These are phyloP conservation scores for Cryptosula pallasiana DNA, from an alignment of 2,888 invertebrate genomes.

Conservation along the genomic window DNA sequence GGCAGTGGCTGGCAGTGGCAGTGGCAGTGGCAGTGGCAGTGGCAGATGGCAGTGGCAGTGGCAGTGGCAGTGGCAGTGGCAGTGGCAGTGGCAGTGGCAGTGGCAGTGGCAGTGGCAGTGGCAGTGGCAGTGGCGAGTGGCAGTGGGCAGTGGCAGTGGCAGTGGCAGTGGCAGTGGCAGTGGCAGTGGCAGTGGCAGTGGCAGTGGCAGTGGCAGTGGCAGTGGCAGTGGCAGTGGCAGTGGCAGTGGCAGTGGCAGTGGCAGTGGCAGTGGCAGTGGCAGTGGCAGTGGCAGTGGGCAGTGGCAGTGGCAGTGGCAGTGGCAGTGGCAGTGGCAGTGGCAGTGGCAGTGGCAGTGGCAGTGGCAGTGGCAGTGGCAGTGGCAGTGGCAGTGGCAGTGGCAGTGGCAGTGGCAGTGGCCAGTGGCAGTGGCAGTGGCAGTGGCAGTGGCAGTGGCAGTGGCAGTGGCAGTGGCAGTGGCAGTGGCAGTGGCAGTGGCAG, in stretches of 20 bases:
- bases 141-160: too few relatives aligned
- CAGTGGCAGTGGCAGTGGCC: neutral
- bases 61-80: neutral
- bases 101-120: conserved; percentile 10
- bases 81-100: conserved; percentile 10
- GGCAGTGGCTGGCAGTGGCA: too few relatives aligned
- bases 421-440: conserved; percentile 10
- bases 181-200: too few relatives aligned
- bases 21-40: conserved; percentile 10
- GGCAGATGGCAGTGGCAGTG: neutral
- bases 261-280: too few relatives aligned
- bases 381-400: conserved; percentile 10
- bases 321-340: conserved; percentile 10
- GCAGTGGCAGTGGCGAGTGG: conserved; percentile 5
- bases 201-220: too few relatives aligned
- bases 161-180: too few relatives aligned
- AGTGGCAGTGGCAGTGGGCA: too few relatives aligned
- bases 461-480: conserved; percentile 10
- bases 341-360: conserved; percentile 5
- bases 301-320: conserved; percentile 10
- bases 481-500: conserved; percentile 5
- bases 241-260: too few relatives aligned
- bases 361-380: conserved; percentile 5
- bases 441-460: conserved; percentile 10
- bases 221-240: too few relatives aligned